Evolutionary conservation across 2,113 vertebrate genomes (phyloP).

Genomic region (Naja naja): DNA sequence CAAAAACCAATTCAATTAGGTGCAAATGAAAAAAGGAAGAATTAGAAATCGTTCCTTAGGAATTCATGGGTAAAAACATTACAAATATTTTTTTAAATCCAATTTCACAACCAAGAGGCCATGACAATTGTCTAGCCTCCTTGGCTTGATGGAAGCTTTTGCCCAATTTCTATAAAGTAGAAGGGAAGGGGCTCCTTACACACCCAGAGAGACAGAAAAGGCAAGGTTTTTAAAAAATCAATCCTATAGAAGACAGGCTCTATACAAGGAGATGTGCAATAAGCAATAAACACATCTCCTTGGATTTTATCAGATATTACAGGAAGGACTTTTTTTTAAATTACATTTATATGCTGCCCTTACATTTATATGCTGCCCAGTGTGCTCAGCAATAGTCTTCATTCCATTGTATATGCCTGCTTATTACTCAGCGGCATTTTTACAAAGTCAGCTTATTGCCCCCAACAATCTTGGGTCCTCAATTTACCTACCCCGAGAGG

Average conservation of each 20-base stretch:
- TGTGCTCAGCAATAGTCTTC: too few species aligned
- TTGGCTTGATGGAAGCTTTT: not conserved
- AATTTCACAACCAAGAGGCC: not conserved
- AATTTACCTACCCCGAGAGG: too few species aligned
- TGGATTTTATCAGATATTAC: not conserved
- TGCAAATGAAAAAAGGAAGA: not conserved
- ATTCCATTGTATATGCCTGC: too few species aligned
- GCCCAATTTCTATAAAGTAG: not conserved
- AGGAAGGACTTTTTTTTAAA: not conserved
- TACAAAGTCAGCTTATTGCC: too few species aligned
- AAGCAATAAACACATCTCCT: not conserved
- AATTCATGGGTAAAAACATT: not conserved
- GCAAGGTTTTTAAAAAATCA: not conserved
- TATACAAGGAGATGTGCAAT: not conserved
- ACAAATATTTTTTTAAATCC: not conserved
- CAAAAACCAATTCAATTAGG: not conserved
- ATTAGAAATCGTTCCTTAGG: not conserved
- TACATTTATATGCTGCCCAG: too few species aligned
- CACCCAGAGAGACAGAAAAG: not conserved
- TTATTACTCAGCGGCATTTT: too few species aligned
- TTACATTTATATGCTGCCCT: too few species aligned
- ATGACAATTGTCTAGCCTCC: not conserved
- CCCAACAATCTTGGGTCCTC: too few species aligned
- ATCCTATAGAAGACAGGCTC: not conserved
- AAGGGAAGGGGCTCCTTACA: not conserved